Evolutionary conservation across 2,113 vertebrate genomes (phyloP).

Genomic region (Amazona vittata): DNA sequence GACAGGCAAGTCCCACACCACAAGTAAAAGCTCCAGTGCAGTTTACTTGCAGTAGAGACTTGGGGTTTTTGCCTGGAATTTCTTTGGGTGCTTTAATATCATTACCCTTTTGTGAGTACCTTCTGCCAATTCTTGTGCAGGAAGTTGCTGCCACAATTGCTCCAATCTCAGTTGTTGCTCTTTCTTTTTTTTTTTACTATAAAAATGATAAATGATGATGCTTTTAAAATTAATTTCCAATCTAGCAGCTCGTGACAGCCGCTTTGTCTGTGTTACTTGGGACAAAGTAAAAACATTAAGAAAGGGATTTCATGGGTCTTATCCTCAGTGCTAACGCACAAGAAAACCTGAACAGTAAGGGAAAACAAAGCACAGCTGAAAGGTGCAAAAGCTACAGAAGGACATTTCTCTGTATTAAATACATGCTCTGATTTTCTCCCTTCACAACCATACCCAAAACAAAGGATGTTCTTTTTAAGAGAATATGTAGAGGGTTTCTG

Average conservation of each 20-base stretch:
- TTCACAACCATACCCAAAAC: neutral
- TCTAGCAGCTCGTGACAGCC: conserved; percentile 35
- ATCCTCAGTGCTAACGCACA: neutral
- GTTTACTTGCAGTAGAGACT: neutral
- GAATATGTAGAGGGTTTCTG: neutral
- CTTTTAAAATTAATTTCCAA: conserved; percentile 62
- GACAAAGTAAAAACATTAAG: conserved; percentile 31
- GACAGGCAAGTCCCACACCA: neutral
- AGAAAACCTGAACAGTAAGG: neutral
- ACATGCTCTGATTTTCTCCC: neutral
- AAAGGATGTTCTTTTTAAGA: neutral
- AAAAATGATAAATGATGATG: conserved; percentile 57
- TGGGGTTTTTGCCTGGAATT: neutral
- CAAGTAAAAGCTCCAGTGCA: neutral
- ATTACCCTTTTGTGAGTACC: neutral
- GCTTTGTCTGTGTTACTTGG: conserved; percentile 38
- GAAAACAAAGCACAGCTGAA: neutral
- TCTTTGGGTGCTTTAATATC: neutral
- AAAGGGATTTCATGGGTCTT: neutral
- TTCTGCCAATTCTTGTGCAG: neutral
- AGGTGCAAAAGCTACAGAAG: neutral
- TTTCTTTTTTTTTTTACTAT: neutral
- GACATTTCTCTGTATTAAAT: neutral
- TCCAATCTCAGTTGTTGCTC: neutral
- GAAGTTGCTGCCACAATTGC: conserved; percentile 14